Evolutionary conservation across 1,140 invertebrate genomes (phyloP), one percentile per base, ranked within the genome.

Genomic region (Diprion similis): DNA sequence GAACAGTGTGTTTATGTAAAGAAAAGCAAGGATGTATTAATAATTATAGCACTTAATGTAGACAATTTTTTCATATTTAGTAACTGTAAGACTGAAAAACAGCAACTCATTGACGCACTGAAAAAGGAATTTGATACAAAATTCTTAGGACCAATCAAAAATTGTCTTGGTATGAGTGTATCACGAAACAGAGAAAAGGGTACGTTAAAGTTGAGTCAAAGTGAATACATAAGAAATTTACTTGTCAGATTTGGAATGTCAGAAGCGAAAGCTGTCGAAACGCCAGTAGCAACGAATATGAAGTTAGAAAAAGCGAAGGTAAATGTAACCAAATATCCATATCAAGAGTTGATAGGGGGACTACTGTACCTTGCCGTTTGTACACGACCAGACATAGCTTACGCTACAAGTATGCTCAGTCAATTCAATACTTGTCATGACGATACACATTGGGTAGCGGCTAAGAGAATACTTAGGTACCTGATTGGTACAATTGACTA

Each of bases 291-390:
- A n/a, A n/a, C n/a, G 48, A 51, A 51, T 15, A 15, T 51, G 15
- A 51, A 51, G 48, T 51, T 51, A 8, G 48, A 51, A 51, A 51
- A 51, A 15, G 48, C 48, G 48, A 51, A 8, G 48, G 15, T 51
- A 51, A n/a, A n/a, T n/a, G n/a, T n/a, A n/a, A n/a, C n/a, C n/a
- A n/a, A n/a, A n/a, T n/a, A n/a, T n/a, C n/a, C n/a, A n/a, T n/a
- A n/a, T n/a, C n/a, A n/a, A n/a, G n/a, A n/a, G n/a, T n/a, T n/a
- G n/a, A n/a, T 89, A 51, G 87, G 87, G 18, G 70, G 71, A 45
- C 76, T 90, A 17, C 78, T 89, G 77, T 89, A 89, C 78, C 74
- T 88, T 11, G 72, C 86, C 9, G 80, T 84, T 6, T 71, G 78
- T 0, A 88, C 88, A 51, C 48, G 48, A 15, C 48, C 48, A 51